phyloP scores from a whole-genome alignment of 1,140 invertebrate species.

The Aphis gossypii region DNA sequence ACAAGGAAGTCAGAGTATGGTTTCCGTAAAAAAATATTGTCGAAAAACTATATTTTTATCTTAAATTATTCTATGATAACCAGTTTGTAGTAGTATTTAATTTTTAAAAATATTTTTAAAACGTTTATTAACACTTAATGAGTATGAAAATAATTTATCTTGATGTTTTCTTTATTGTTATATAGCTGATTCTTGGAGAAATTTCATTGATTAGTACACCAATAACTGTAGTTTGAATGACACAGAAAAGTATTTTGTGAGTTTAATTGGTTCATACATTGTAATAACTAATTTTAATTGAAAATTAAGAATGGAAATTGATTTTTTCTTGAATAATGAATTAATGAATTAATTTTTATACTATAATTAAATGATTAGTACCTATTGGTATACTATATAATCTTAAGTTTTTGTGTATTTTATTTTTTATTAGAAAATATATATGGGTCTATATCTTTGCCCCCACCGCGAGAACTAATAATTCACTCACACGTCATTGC shows the following conservation, averaged over 20 bases:
- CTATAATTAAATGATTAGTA: neutral
- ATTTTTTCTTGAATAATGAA: neutral
- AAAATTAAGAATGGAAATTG: neutral
- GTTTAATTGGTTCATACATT: too few species aligned
- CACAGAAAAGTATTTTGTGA: too few species aligned
- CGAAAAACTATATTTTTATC: neutral
- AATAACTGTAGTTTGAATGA: neutral
- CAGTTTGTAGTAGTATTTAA: neutral
- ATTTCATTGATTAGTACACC: neutral
- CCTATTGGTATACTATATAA: neutral
- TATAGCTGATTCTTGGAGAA: neutral
- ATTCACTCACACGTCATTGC: neutral
- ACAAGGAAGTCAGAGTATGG: neutral
- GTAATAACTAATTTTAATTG: too few species aligned
- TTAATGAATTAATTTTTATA: neutral
- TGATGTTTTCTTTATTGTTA: neutral
- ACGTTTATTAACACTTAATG: neutral
- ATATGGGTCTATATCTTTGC: too few species aligned
- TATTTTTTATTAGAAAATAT: neutral
- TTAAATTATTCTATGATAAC: neutral
- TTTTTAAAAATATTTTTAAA: neutral
- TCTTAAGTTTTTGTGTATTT: neutral
- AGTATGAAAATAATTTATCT: neutral
- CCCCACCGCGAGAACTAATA: neutral
- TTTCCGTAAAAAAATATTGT: neutral